Conservation (phyloP, 2,888 invertebrate genomes). For the Frankliniella fusca region DNA sequence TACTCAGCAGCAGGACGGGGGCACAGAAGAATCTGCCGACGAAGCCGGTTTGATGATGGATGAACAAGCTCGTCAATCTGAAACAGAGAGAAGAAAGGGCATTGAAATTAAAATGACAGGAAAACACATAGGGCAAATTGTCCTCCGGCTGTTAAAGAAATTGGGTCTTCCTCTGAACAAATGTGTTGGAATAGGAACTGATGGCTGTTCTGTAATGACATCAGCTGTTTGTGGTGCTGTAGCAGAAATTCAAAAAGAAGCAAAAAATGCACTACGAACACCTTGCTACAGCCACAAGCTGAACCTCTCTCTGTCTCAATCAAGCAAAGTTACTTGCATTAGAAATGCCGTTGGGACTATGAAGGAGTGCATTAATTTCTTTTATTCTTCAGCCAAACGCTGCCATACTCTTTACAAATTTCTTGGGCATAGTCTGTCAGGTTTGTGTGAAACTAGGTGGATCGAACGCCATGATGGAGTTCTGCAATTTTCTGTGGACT, state of each 20-base stretch:
- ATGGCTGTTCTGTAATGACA: background rate
- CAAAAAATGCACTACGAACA: too few relatives aligned
- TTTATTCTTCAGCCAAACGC: slow-evolving; percentile 35
- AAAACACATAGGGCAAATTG: background rate
- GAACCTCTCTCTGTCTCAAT: too few relatives aligned
- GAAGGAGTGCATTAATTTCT: slow-evolving; percentile 35
- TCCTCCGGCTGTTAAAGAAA: background rate
- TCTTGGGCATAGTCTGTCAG: slow-evolving; percentile 31
- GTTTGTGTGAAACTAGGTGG: slow-evolving; percentile 39
- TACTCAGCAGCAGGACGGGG: slow-evolving; percentile 29
- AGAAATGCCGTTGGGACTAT: too few relatives aligned
- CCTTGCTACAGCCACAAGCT: slow-evolving; percentile 33
- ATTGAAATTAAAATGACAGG: background rate
- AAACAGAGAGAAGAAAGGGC: background rate
- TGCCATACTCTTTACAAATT: slow-evolving; percentile 30
- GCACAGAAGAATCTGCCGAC: slow-evolving; percentile 11
- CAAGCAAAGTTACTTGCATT: too few relatives aligned
- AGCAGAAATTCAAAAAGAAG: slow-evolving; percentile 33
- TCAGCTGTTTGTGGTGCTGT: slow-evolving; percentile 37
- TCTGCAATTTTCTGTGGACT: slow-evolving; percentile 30
- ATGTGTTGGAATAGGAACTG: slow-evolving; percentile 36
- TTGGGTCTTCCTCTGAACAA: slow-evolving; percentile 30
- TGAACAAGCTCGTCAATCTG: too few relatives aligned
- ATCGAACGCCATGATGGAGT: slow-evolving; percentile 36
- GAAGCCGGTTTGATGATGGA: too few relatives aligned